Conservation (phyloP, 2,113 vertebrate genomes). For the Chroicocephalus ridibundus region DNA sequence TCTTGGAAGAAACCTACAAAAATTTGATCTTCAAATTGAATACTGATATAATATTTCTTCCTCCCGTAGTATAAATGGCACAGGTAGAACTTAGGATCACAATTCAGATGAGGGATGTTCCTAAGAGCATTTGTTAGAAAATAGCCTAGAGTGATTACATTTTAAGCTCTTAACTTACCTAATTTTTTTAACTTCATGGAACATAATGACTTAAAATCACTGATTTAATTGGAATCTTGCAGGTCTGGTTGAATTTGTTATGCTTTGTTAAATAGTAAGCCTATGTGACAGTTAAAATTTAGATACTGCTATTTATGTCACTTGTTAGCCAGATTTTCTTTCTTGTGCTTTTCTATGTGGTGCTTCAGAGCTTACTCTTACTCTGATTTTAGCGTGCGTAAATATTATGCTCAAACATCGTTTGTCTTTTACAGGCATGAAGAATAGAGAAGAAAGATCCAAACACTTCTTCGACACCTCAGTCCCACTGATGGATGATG, state of each 20-base stretch:
- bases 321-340: not conserved
- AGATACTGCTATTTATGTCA: not conserved
- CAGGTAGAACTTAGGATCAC: not conserved
- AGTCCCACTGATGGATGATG: conserved; percentile 93
- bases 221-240: not conserved
- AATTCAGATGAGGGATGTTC: not conserved
- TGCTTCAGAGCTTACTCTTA: not conserved
- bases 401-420: not conserved
- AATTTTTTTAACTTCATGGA: not conserved
- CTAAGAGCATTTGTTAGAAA: not conserved
- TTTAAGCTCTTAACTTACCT: not conserved
- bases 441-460: conserved; percentile 95
- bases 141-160: not conserved
- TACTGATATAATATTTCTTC: not conserved
- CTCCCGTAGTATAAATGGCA: not conserved
- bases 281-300: not conserved
- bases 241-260: not conserved
- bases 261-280: not conserved
- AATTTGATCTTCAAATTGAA: not conserved
- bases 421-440: conserved; percentile 84
- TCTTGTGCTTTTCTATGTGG: not conserved
- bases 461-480: conserved; percentile 96
- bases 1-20: not conserved
- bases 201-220: not conserved
- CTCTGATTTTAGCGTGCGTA: not conserved